Percentiles rank a stretch among this genome's conserved stretches.
Evolutionary conservation across 2,113 vertebrate species (phyloP).

Genomic region (Hylia prasina): DNA sequence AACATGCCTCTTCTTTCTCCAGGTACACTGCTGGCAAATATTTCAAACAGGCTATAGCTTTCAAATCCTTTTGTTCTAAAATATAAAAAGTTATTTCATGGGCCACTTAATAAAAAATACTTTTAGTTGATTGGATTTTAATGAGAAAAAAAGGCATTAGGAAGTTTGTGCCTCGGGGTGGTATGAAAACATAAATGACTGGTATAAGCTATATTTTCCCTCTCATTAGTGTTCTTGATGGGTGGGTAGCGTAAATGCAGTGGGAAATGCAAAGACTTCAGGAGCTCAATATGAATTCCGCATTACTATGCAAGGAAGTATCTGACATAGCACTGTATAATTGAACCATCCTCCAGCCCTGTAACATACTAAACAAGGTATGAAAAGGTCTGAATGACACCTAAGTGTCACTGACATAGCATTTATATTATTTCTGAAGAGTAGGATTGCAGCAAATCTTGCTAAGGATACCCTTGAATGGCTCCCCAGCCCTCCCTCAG

Average conservation of each 20-base stretch:
- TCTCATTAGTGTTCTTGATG: not conserved
- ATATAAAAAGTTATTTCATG: not conserved
- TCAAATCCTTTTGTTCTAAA: not conserved
- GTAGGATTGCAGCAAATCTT: not conserved
- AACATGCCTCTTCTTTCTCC: not conserved
- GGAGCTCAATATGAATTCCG: not conserved
- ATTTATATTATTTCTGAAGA: not conserved
- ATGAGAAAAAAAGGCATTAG: not conserved
- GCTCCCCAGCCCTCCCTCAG: not conserved
- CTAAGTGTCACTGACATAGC: not conserved
- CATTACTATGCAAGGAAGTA: not conserved
- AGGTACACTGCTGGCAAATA: not conserved
- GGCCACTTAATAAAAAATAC: not conserved
- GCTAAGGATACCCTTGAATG: not conserved
- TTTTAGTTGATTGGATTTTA: conserved; percentile 12
- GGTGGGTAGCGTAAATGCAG: not conserved
- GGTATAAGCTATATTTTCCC: not conserved
- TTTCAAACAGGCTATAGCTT: not conserved
- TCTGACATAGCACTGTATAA: not conserved
- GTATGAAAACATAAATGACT: not conserved
- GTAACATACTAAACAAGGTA: not conserved
- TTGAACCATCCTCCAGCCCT: not conserved
- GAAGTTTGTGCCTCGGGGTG: not conserved
- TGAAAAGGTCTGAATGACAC: not conserved
- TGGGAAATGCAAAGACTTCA: not conserved